Base-by-base conservation (phyloP, 2,888 invertebrate species). In the Noctua fimbriata region DNA sequence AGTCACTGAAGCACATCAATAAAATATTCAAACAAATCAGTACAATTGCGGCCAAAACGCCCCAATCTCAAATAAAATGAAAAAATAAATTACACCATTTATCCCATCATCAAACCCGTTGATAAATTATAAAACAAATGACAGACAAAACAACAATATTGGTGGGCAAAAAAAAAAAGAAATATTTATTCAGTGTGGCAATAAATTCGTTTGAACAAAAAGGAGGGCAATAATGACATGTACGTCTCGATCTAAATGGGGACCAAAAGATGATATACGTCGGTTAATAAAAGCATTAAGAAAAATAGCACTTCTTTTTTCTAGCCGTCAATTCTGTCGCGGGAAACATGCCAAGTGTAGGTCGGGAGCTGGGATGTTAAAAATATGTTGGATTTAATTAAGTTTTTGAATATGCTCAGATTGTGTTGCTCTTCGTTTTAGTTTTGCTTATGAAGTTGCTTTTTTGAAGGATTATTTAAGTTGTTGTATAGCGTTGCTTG, bases 241-340 rank as follows among this genome's bases (percentile, higher is more conserved):
- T 78, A 78, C 80, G 85, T 88, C 88, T 88, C 69, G 72, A 72
- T 79, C 83, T 88, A 88, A 79, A 88, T 84, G 78, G 75, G 41
- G 83, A 85, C 81, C 80, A 80, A 86, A 86, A 89, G 79, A 92
- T 92, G 92, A 93, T 92, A 67, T 90, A 92, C 88, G 87, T 73
- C 74, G 81, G 90, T 89, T 92, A 91, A 92, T 92, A 92, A 92
- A 92, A 92, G 88, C 87, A 91, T 92, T 92, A 92, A 82, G 90
- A 88, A 89, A 90, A 91, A 92, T 87, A 90, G 79, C 87, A 79
- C 71, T 89, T 87, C 55, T 87, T 88, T 90, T 91, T 90, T 89
- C 76, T 78, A 81, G 82, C 81, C 82, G 85, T 89, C 87, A 86
- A 87, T 86, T 85, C 83, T 84, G 89, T 84, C 84, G 82, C 87